Base-by-base conservation (phyloP, 2,797 vertebrate genomes). In the Macrochelys suwanniensis region DNA sequence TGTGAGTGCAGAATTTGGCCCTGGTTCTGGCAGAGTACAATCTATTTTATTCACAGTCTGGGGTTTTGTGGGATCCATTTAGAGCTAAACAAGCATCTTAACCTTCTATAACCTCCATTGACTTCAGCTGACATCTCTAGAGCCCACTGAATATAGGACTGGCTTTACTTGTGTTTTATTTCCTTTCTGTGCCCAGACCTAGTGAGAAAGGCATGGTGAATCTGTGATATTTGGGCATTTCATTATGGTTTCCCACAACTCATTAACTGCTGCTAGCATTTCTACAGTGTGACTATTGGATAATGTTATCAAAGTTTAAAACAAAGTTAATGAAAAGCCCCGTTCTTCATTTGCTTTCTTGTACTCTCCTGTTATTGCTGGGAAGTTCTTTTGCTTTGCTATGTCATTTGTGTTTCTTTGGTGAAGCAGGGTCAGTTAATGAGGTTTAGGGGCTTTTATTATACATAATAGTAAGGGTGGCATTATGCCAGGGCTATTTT, bases 11-110 rank as follows among this genome's bases (percentile, higher is more conserved):
- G 1, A 71, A 71, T 23, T 37, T 10, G 11, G 21, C 33, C 8
- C 19, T 71, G 37, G 23, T 21, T 37, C 17, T 54, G 87, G n/a
- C 33, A 88, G 78, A 85, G 33, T 85, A 71, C 21, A 71, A 23
- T 42, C 9, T 45, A 57, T 82, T 85, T 95, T 79, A 82, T 76
- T 88, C 59, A 84, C 11, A 19, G 13, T 61, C 37, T 37, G 42
- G 16, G 65, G 49, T 74, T 80, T 79, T 11, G 28, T 33, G 49
- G 90, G 93, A 86, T 95, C 88, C 83, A 10, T 90, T 94, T 87
- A 96, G 76, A 91, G 37, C 57, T 88, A 93, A 93, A 84, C 28
- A 81, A 93, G 11, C 9, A 49, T 88, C 96, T 94, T 59, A 80
- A 57, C 79, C 49, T 88, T 82, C 59, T 80, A 59, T 31, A 81